These are phyloP conservation scores for Zosterops lateralis DNA, from an alignment of 2,113 vertebrate species.

Conservation along the genomic window DNA sequence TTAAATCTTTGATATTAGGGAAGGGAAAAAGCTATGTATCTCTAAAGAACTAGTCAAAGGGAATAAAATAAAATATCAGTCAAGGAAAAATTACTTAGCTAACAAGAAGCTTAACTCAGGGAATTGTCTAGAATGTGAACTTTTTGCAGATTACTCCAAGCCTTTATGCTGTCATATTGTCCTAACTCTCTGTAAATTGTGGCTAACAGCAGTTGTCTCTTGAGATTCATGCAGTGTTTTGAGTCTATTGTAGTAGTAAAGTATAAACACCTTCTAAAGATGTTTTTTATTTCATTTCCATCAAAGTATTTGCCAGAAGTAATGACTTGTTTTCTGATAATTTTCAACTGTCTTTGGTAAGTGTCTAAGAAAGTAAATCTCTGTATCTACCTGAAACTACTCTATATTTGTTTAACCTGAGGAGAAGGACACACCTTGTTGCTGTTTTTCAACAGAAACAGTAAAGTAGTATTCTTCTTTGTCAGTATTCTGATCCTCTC, in stretches of 20 bases:
- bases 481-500: background rate
- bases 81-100: background rate
- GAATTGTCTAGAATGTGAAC: background rate
- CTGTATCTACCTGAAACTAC: background rate
- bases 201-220: background rate
- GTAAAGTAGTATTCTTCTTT: background rate
- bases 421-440: background rate
- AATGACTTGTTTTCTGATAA: background rate
- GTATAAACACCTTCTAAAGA: background rate
- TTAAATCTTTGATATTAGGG: background rate
- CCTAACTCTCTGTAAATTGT: background rate
- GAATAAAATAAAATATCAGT: background rate
- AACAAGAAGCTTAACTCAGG: background rate
- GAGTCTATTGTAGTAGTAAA: background rate
- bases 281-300: background rate
- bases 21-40: background rate
- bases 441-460: background rate
- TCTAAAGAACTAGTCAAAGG: background rate
- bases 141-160: background rate
- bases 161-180: background rate
- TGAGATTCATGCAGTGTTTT: background rate
- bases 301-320: background rate
- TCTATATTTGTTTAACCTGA: background rate
- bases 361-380: background rate
- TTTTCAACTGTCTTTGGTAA: background rate